Conservation (phyloP, 2,113 vertebrate species). For the Forbesichthys papilliferus region DNA sequence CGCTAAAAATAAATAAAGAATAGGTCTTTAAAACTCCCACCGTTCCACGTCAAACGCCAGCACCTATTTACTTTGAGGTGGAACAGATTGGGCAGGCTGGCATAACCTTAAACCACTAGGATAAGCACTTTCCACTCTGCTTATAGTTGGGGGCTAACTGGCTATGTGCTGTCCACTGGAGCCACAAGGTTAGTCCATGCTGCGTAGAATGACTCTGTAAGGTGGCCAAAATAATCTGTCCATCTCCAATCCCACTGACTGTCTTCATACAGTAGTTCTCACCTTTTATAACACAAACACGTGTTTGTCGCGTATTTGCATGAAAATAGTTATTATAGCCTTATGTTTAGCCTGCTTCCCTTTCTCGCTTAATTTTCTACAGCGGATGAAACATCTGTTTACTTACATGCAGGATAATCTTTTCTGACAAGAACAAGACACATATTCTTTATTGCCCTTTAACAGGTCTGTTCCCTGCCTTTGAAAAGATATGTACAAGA, state of each 20-base stretch:
- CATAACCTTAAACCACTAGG: constrained; percentile 43
- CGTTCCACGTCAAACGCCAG: constrained; percentile 34
- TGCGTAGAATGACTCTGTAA: constrained; percentile 19
- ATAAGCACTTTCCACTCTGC: constrained; percentile 28
- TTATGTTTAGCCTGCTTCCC: constrained; percentile 16
- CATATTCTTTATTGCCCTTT: constrained; percentile 28
- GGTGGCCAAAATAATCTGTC: constrained; percentile 20
- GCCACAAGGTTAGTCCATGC: constrained; percentile 7
- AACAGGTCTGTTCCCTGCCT: constrained; percentile 16
- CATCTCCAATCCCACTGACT: neutral
- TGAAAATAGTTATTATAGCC: constrained; percentile 47
- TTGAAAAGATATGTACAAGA: constrained; percentile 21
- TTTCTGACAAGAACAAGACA: constrained; percentile 31
- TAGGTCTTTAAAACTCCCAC: constrained; percentile 37
- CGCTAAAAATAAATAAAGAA: constrained; percentile 23
- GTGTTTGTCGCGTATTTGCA: constrained; percentile 38
- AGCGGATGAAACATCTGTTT: constrained; percentile 46
- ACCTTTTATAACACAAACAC: constrained; percentile 49
- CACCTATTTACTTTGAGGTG: constrained; percentile 37
- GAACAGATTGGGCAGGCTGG: constrained; percentile 24
- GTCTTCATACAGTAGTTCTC: constrained; percentile 6
- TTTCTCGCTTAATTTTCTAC: constrained; percentile 29
- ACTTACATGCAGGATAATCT: constrained; percentile 17
- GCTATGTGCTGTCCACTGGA: constrained; percentile 13
- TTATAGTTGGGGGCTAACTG: constrained; percentile 25